phyloP scores from a whole-genome alignment of 2,888 invertebrate species.

The Andrena marginata region DNA sequence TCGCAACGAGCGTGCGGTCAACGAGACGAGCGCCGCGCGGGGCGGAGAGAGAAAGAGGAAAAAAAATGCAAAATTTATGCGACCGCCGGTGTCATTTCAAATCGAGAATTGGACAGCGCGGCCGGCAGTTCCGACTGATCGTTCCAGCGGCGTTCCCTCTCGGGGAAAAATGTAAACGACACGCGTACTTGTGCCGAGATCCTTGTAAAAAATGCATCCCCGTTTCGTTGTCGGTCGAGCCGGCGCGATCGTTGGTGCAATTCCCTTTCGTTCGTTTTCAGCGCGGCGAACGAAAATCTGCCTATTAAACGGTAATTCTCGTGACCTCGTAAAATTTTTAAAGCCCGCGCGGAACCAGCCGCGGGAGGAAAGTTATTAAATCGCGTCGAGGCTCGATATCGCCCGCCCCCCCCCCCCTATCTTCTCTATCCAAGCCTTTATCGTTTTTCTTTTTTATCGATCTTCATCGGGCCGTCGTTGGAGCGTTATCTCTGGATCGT shows the following conservation, averaged over 20 bases:
- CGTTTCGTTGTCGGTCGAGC: conserved; percentile 15
- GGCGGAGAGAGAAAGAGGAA: too few species aligned
- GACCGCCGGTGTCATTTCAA: conserved; percentile 34
- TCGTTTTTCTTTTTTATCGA: conserved; percentile 28
- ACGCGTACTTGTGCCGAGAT: neutral
- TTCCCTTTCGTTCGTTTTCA: neutral
- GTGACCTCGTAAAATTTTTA: conserved; percentile 35
- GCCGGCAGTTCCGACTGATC: neutral
- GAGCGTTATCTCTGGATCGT: conserved; percentile 38
- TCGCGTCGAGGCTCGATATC: neutral
- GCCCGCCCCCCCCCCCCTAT: conserved; percentile 17
- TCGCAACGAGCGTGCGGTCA: conserved; percentile 23
- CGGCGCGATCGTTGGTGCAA: neutral
- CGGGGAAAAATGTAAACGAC: conserved; percentile 48
- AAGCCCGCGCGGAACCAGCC: conserved; percentile 11
- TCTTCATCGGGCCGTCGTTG: conserved; percentile 32
- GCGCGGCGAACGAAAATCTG: neutral
- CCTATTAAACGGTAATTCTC: conserved; percentile 25
- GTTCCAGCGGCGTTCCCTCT: conserved; percentile 23
- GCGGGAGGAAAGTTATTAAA: conserved; percentile 27
- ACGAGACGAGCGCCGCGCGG: neutral
- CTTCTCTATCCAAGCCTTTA: neutral
- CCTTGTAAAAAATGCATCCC: conserved; percentile 46
- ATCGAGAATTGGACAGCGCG: conserved; percentile 51
- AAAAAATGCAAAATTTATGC: conserved; percentile 56